These are phyloP conservation scores for Engraulis encrasicolus DNA, from an alignment of 2,113 vertebrate species.

Conservation along the genomic window DNA sequence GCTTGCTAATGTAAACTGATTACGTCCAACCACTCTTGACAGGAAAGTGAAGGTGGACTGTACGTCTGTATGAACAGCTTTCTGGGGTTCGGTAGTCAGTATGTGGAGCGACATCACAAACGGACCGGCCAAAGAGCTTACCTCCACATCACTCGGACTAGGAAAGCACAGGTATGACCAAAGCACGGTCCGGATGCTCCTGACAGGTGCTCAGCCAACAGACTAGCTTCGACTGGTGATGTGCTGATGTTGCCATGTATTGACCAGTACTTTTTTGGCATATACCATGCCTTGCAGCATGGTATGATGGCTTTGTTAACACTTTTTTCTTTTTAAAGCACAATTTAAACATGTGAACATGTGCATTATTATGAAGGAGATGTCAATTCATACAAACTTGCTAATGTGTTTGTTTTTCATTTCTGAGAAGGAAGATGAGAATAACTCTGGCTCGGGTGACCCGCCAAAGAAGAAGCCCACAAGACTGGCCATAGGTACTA, in stretches of 20 bases:
- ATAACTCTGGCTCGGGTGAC: slow-evolving; percentile 85
- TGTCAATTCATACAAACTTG: background rate
- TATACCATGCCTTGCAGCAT: no score
- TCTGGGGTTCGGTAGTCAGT: slow-evolving; percentile 92
- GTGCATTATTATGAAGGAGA: no score
- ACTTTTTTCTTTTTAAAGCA: no score
- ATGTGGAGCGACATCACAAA: slow-evolving; percentile 88
- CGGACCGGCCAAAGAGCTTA: slow-evolving; percentile 92
- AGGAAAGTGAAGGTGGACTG: slow-evolving; percentile 95
- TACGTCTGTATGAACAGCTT: slow-evolving; percentile 99
- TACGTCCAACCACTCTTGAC: background rate
- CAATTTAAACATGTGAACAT: no score
- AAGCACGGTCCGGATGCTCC: background rate
- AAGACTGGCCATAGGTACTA: slow-evolving; percentile 90
- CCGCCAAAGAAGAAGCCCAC: slow-evolving; percentile 98
- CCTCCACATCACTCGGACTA: slow-evolving; percentile 89
- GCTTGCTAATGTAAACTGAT: background rate
- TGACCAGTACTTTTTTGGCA: background rate
- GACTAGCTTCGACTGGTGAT: background rate
- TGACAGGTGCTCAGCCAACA: background rate
- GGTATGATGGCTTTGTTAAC: no score
- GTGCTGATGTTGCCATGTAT: background rate
- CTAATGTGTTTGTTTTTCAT: slow-evolving; percentile 9
- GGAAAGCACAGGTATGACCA: slow-evolving; percentile 80
- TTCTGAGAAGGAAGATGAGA: slow-evolving; percentile 85